Percentiles rank a stretch among this genome's conserved stretches.
Evolutionary conservation across 2,888 invertebrate species (phyloP).

Genomic region (Spilosoma lubricipeda): DNA sequence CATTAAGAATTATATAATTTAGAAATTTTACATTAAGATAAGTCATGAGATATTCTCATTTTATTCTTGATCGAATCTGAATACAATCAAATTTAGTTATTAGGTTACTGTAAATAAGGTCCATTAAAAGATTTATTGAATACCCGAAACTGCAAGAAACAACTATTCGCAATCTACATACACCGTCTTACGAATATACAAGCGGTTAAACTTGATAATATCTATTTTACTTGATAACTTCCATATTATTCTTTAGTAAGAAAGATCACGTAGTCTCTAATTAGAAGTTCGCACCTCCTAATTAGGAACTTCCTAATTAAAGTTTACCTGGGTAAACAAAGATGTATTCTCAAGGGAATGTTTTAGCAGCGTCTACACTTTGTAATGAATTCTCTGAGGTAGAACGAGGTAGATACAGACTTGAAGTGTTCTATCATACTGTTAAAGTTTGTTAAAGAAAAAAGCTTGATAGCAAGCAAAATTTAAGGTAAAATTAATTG

Average conservation of each 20-base stretch:
- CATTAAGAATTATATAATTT: neutral
- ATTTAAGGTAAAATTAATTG: neutral
- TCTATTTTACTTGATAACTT: neutral
- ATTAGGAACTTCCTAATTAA: neutral
- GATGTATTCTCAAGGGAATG: neutral
- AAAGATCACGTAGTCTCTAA: neutral
- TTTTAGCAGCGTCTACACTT: neutral
- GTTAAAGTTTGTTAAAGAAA: neutral
- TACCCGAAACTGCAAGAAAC: neutral
- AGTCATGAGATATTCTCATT: neutral
- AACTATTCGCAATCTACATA: no score
- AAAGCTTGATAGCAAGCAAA: neutral
- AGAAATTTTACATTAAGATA: no score
- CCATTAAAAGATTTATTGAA: neutral
- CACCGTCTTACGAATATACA: no score
- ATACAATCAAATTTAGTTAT: neutral
- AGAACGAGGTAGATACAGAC: neutral
- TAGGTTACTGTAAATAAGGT: neutral
- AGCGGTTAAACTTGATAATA: neutral
- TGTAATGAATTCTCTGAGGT: neutral
- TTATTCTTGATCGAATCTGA: neutral
- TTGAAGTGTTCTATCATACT: neutral
- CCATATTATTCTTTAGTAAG: neutral
- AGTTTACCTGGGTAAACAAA: neutral
- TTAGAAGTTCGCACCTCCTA: neutral